Base-by-base conservation (phyloP, 2,888 invertebrate genomes). In the Byasa hedistus region DNA sequence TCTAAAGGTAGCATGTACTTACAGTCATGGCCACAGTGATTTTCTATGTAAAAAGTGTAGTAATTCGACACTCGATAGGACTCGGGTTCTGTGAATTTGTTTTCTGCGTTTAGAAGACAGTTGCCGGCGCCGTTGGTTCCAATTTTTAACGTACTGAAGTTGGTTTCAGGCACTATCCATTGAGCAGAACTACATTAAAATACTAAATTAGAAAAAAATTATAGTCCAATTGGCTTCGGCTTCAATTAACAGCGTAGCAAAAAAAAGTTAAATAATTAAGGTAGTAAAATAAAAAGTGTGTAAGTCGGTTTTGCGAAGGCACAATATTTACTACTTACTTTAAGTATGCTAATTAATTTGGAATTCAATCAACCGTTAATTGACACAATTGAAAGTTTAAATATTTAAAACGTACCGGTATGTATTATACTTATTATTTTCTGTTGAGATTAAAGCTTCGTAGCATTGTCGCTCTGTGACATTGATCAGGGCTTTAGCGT, bases 11-110 rank as follows among this genome's bases (percentile, higher is more conserved):
- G 0, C n/a, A 48, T 15, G 1, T 73, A 91, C 93, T 92, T 73
- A 93, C 94, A 92, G 75, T 94, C 93, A 78, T 94, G 93, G 70
- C 93, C 89, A 84, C 97, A 97, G 78, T 96, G 95, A 84, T 96
- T 96, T 82, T 97, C 96, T 74, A 97, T 93, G 82, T 97, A 97
- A 76, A 96, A 95, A 39, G 96, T 95, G 73, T 95, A 94, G 75
- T 94, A 94, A 77, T 94, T 94, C 2, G 96, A 94, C 5, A 95
- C 95, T 54, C 96, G 92, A 83, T 96, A 97, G 3, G 96, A 94
- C 78, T 95, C 95, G 0, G 96, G 96, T 72, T 95, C 94, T 0
- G 95, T 93, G 77, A 95, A 94, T 77, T 96, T 94, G 80, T 96
- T 95, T 74, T 95, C 94, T 63, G 92, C 89, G 79, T 95, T 96